Conservation (phyloP, 92 coral and sea anemone species). For the Pocillopora grandis region DNA sequence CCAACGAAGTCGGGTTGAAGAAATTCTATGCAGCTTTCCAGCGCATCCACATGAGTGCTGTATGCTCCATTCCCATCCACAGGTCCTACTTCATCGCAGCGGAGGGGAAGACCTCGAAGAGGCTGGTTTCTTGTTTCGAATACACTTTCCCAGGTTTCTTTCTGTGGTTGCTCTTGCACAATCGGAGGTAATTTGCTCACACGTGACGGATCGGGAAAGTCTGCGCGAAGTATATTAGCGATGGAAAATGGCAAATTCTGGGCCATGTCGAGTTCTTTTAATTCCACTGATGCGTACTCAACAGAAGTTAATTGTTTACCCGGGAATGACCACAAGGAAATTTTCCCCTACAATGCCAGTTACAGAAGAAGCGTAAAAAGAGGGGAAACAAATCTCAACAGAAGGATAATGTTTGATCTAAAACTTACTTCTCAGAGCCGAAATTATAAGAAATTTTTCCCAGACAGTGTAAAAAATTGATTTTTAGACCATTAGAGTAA, state of each 20-base stretch:
- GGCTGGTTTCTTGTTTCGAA: neutral
- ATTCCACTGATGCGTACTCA: neutral
- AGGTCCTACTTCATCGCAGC: neutral
- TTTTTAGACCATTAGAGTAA: too few relatives aligned
- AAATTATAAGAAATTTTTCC: too few relatives aligned
- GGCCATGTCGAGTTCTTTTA: neutral
- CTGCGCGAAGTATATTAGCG: slow-evolving; percentile 25
- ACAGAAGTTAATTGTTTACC: neutral
- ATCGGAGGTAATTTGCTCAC: neutral
- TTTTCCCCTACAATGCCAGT: too few relatives aligned
- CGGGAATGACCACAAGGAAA: too few relatives aligned
- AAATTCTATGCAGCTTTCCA: neutral
- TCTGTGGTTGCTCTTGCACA: neutral
- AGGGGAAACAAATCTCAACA: too few relatives aligned
- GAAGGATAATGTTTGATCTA: too few relatives aligned
- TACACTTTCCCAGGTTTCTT: too few relatives aligned
- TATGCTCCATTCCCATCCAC: neutral
- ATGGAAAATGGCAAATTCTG: slow-evolving; percentile 23
- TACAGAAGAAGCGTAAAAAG: too few relatives aligned
- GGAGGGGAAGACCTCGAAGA: neutral
- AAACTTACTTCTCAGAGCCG: too few relatives aligned
- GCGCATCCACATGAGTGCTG: neutral
- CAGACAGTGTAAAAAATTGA: too few relatives aligned
- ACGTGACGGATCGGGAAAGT: slow-evolving; percentile 30
- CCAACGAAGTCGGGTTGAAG: neutral